These are phyloP conservation scores for Gephyroberyx darwinii DNA, from an alignment of 2,797 vertebrate species.

Conservation along the genomic window DNA sequence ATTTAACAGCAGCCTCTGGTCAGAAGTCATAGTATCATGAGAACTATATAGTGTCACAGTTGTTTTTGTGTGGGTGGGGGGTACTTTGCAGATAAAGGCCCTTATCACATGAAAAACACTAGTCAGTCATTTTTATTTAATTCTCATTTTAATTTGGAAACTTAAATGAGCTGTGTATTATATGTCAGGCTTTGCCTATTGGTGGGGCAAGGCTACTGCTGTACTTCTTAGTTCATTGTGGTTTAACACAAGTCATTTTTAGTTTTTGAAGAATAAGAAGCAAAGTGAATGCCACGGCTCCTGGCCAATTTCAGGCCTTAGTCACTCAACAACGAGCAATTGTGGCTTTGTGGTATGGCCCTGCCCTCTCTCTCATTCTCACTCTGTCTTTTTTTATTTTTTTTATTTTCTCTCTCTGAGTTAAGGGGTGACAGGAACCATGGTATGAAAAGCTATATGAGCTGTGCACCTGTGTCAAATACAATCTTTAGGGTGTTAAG, in stretches of 20 bases:
- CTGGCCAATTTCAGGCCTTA: constrained; percentile 55
- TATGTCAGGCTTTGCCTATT: constrained; percentile 10
- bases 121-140: constrained; percentile 31
- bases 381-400: constrained; percentile 18
- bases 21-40: constrained; percentile 12
- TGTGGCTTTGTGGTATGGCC: constrained; percentile 72
- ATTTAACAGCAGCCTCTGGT: constrained; percentile 2
- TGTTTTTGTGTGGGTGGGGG: constrained; percentile 43
- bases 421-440: background rate
- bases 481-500: constrained; percentile 54
- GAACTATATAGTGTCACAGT: constrained; percentile 14
- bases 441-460: constrained; percentile 19
- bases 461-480: constrained; percentile 50
- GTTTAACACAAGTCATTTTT: constrained; percentile 49
- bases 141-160: constrained; percentile 29
- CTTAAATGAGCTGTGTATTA: constrained; percentile 5
- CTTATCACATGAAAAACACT: constrained; percentile 16
- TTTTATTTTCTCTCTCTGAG: constrained; percentile 11
- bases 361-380: constrained; percentile 10
- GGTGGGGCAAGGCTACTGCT: constrained; percentile 24
- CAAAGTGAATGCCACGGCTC: constrained; percentile 54
- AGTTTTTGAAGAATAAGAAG: constrained; percentile 60
- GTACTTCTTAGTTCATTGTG: constrained; percentile 46
- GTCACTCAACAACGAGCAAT: constrained; percentile 64
- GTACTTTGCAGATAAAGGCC: constrained; percentile 44